Base-by-base conservation (phyloP, 2,113 vertebrate species). In the Megaleporinus macrocephalus region DNA sequence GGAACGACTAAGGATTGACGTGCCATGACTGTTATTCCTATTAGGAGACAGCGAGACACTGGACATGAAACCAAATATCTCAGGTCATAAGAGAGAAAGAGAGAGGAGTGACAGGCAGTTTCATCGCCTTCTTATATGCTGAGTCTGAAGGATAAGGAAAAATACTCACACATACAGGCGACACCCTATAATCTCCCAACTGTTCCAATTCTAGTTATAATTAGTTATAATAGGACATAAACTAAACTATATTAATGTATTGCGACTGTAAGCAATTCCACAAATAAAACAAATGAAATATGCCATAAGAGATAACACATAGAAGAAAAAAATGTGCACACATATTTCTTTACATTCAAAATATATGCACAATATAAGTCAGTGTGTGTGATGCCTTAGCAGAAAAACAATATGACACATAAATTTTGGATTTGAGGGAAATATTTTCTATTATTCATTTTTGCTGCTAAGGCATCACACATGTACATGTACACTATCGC, bases 11-110 rank as follows among this genome's bases (percentile, higher is more conserved):
- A 76, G 87, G 88, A 90, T 91, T 90, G 90, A 89, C 86, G 89
- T 73, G 86, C 88, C 20, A 22, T 62, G 87, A 83, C 87, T 90
- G 87, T 90, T 90, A 87, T 90, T 90, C 84, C 87, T 85, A 88
- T 91, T 90, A 89, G 87, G 82, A 84, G 73, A 81, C 62, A 71
- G n/a, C n/a, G 65, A 79, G 71, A 76, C 70, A 65, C 63, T 85
- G 65, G 87, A 80, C 82, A 84, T 88, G 81, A 90, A 91, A 90
- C 89, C 87, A 87, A 87, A 90, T 85, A 78, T 83, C 77, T 68
- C 82, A 71, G 82, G 88, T 89, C 82, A 86, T 51, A 83, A 82
- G 82, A 55, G 70, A 76, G 78, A 47, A 79, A 53, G 78, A 73
- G 75, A 66, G 84, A 80, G 75, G 51, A 78, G 65, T 89, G 87